phyloP scores from a whole-genome alignment of 2,797 vertebrate species.

The Cirrhinus mrigala region DNA sequence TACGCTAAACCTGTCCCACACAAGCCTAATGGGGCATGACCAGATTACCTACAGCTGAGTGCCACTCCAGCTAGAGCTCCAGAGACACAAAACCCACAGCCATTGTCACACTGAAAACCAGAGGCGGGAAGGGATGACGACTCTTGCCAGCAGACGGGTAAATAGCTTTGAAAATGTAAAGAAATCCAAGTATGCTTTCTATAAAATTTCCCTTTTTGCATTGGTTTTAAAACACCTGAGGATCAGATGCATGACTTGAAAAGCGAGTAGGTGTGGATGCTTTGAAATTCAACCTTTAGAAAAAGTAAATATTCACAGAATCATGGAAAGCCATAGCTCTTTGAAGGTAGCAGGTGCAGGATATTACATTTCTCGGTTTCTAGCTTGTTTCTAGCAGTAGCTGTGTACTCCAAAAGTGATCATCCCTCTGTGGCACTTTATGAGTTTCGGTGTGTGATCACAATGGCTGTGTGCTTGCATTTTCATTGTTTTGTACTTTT shows the following conservation, averaged over 20 bases:
- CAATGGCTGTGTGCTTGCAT: background rate
- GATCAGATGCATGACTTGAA: constrained; percentile 4
- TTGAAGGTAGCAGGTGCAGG: constrained; percentile 24
- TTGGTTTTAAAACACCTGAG: constrained; percentile 7
- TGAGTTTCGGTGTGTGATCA: constrained; percentile 61
- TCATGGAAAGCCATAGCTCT: background rate
- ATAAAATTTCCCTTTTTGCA: background rate
- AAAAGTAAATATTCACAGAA: constrained; percentile 27
- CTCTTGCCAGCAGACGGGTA: background rate
- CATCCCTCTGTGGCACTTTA: constrained; percentile 58
- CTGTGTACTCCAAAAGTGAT: constrained; percentile 56
- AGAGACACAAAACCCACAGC: constrained; percentile 32
- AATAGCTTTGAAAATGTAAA: background rate
- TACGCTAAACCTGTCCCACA: constrained; percentile 67
- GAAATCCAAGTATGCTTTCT: background rate
- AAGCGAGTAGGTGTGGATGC: background rate
- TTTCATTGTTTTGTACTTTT: background rate
- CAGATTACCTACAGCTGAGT: constrained; percentile 67
- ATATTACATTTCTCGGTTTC: constrained; percentile 11
- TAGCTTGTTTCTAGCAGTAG: constrained; percentile 55
- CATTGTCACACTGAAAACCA: constrained; percentile 15
- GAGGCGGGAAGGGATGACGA: background rate
- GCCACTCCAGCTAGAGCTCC: constrained; percentile 40
- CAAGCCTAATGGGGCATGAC: constrained; percentile 69
- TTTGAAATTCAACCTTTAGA: constrained; percentile 12